phyloP scores from a whole-genome alignment of 1,140 invertebrate species.

The Lepidurus arcticus region DNA sequence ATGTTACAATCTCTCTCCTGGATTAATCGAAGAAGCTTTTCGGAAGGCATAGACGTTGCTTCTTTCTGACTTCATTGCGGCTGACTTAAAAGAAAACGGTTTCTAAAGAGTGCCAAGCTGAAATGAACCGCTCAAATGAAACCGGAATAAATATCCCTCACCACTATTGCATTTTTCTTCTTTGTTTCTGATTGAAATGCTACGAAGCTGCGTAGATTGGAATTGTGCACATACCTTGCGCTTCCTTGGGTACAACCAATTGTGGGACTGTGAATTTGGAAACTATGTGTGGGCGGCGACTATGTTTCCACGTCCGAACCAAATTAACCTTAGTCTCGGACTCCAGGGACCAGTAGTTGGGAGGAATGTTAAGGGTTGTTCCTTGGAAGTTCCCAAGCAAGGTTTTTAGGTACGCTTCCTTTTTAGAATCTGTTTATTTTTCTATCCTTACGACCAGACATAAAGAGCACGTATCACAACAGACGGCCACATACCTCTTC shows the following conservation, averaged over 20 bases:
- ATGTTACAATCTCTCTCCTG: not conserved
- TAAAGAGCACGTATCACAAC: slow-evolving; percentile 10
- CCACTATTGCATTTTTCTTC: too few relatives aligned
- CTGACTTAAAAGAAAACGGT: too few relatives aligned
- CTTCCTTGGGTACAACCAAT: too few relatives aligned
- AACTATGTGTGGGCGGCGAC: not conserved
- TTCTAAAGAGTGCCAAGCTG: too few relatives aligned
- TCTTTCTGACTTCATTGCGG: not conserved
- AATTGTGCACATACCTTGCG: too few relatives aligned
- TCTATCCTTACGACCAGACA: not conserved
- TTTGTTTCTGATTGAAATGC: too few relatives aligned
- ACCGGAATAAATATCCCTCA: too few relatives aligned
- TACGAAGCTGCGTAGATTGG: too few relatives aligned
- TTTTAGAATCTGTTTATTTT: not conserved
- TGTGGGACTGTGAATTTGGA: too few relatives aligned
- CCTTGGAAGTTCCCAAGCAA: not conserved
- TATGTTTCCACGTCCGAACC: not conserved
- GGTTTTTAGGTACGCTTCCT: not conserved
- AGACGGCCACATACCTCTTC: slow-evolving; percentile 10
- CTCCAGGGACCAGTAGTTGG: not conserved
- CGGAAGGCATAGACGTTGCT: not conserved
- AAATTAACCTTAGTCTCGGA: not conserved
- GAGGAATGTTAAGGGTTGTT: not conserved
- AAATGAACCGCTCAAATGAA: too few relatives aligned
- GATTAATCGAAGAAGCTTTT: not conserved